A percentile compares a stretch with the other conserved stretches of the same genome.
Evolutionary conservation across 2,797 vertebrate genomes (phyloP).

Genomic region (Semotilus atromaculatus): DNA sequence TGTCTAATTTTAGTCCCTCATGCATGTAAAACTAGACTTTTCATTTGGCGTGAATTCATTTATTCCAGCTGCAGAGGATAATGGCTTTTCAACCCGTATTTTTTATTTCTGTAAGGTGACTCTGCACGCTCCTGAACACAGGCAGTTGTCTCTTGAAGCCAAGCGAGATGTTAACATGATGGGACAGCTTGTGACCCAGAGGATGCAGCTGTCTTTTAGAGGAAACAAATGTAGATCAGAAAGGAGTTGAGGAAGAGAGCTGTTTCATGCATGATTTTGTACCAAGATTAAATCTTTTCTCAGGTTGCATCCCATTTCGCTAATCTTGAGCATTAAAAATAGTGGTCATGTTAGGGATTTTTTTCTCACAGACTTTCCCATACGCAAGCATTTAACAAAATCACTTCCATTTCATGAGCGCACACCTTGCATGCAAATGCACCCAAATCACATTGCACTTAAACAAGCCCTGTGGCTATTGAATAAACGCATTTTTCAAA

Average conservation of each 20-base stretch:
- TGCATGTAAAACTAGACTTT: constrained; percentile 10
- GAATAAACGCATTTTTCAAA: constrained; percentile 43
- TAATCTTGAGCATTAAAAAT: neutral
- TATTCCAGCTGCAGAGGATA: constrained; percentile 10
- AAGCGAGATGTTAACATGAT: constrained; percentile 34
- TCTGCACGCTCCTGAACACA: neutral
- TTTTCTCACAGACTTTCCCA: neutral
- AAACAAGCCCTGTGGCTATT: constrained; percentile 32
- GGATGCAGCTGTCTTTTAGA: constrained; percentile 48
- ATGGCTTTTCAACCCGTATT: neutral
- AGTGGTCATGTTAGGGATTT: neutral
- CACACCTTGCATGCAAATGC: constrained; percentile 50
- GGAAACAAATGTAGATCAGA: constrained; percentile 37
- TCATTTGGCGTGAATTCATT: neutral
- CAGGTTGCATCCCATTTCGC: constrained; percentile 17
- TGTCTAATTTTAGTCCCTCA: neutral
- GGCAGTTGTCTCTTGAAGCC: constrained; percentile 32
- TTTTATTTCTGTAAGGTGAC: constrained; percentile 7
- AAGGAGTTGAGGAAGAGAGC: neutral
- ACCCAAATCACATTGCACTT: constrained; percentile 23
- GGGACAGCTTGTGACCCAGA: constrained; percentile 46
- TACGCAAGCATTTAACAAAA: constrained; percentile 20
- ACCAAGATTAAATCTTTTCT: neutral
- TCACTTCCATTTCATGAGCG: constrained; percentile 24
- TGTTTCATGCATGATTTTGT: constrained; percentile 13